Evolutionary conservation across 2,113 vertebrate species (phyloP), one percentile per base, ranked within the genome.

Genomic region (Hepsetus odoe): DNA sequence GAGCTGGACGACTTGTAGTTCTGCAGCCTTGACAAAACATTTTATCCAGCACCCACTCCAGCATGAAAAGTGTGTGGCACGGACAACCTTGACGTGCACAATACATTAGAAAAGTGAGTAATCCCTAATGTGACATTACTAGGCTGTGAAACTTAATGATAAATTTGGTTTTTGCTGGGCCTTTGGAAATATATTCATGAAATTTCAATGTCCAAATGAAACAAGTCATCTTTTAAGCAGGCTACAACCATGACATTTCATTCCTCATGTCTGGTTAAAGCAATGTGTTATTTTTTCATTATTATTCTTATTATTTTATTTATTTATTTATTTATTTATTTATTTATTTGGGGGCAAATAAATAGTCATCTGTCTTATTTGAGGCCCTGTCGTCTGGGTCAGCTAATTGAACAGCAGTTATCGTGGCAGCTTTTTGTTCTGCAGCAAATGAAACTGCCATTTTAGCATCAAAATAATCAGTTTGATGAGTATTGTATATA

Each of bases 161-260:
- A 76, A 90, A 91, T 92, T 91, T 81, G 86, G 86, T 90, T 90
- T 88, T 91, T 87, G 10, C 85, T 33, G 46, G 69, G 82, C 82
- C 83, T 85, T 64, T 83, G 86, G 87, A 91, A 93, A 93, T 92
- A 90, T 94, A 94, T 94, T 92, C 90, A 94, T 93, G 90, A 92
- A 92, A 92, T 94, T 90, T 91, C 91, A 91, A 92, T 91, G 90
- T 93, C 89, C 90, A 83, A 74, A 91, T 84, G 84, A 90, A 92
- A 89, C 82, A 89, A 90, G 90, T 86, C 86, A 92, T 93, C 89
- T 92, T 93, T 93, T 91, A 90, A 92, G 74, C 89, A 88, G 82
- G 87, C 87, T 87, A 85, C 84, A 84, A 90, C 85, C 65, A 79
- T 90, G 91, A 92, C 91, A 91, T 84, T 70, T 87, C 83, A 90